Evolutionary conservation across 2,797 vertebrate genomes (phyloP).

Genomic region (Gymnopithys bicolor): DNA sequence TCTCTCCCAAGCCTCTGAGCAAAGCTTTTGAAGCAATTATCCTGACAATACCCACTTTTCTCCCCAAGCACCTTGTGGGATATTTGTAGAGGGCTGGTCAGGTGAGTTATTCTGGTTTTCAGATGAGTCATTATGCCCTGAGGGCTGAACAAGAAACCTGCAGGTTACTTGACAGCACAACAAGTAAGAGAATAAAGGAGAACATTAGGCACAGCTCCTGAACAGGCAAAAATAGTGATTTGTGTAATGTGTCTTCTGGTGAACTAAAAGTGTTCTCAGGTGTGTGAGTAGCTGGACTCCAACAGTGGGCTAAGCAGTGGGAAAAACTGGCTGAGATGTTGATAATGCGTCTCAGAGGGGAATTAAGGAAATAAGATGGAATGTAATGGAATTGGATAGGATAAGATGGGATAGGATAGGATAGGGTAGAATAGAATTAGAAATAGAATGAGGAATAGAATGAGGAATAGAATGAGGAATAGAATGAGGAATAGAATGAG

Average conservation of each 20-base stretch:
- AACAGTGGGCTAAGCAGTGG: neutral
- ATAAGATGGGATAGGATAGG: no score
- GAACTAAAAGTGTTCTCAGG: neutral
- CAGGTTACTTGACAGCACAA: neutral
- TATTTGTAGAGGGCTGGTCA: neutral
- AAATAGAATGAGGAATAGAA: no score
- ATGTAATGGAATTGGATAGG: no score
- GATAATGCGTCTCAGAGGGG: neutral
- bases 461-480: neutral
- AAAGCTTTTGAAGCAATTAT: neutral
- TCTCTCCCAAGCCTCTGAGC: neutral
- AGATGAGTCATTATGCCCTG: neutral
- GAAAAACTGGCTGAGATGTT: neutral
- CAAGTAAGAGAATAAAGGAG: neutral
- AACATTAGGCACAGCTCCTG: neutral
- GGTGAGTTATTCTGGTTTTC: slow-evolving; percentile 37
- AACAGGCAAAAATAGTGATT: neutral
- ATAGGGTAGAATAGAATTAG: neutral
- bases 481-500: neutral
- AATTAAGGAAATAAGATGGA: neutral
- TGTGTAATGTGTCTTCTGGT: neutral
- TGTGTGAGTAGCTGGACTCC: neutral
- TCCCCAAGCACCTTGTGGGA: neutral
- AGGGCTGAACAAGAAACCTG: neutral
- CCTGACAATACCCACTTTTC: neutral